Percentiles rank a stretch among this genome's conserved stretches.
Conservation (phyloP, 2,113 vertebrate species). For the Hymenochirus boettgeri region DNA sequence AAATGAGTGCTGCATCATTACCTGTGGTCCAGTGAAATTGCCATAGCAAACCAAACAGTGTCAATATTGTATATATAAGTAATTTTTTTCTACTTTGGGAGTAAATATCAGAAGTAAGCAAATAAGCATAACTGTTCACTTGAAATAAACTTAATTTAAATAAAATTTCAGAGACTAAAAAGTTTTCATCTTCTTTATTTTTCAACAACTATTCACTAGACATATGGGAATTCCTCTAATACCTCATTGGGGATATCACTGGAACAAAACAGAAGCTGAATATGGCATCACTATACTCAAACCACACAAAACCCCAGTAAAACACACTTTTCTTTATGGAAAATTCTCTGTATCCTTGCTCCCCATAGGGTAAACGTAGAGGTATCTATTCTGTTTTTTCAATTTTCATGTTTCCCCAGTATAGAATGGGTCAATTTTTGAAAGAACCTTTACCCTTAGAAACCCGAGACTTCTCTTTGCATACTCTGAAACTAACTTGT, state of each 20-base stretch:
- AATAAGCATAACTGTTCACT: too few species aligned
- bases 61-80: too few species aligned
- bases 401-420: slow-evolving; percentile 8
- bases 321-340: neutral
- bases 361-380: neutral
- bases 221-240: neutral
- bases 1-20: too few species aligned
- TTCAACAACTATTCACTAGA: neutral
- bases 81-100: too few species aligned
- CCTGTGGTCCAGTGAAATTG: too few species aligned
- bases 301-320: neutral
- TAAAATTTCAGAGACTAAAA: too few species aligned
- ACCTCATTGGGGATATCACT: neutral
- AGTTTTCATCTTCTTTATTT: neutral
- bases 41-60: too few species aligned
- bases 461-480: slow-evolving; percentile 14
- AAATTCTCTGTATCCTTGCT: neutral
- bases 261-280: neutral
- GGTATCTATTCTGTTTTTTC: neutral
- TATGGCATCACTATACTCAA: neutral
- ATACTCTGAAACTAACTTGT: slow-evolving; percentile 20
- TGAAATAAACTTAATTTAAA: too few species aligned
- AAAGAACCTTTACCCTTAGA: slow-evolving; percentile 36
- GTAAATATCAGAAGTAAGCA: too few species aligned
- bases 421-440: slow-evolving; percentile 11